These are phyloP conservation scores for Ormyrus labotus DNA, from an alignment of 2,888 invertebrate genomes.

Conservation along the genomic window DNA sequence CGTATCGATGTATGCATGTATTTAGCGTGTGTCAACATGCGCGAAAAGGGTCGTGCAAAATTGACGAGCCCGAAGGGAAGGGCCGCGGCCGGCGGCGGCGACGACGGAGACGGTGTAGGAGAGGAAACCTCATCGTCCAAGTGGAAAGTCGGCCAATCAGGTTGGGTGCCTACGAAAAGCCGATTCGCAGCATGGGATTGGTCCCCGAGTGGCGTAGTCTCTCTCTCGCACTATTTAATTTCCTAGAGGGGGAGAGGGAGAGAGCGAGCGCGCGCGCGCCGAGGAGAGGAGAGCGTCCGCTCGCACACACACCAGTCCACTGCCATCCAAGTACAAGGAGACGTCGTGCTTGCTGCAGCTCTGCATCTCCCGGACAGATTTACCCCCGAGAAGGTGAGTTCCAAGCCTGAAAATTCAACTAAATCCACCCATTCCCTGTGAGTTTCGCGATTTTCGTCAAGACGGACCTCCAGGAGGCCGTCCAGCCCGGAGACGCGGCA, in stretches of 20 bases:
- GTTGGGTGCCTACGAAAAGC: constrained; percentile 32
- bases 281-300: constrained; percentile 12
- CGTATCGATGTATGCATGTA: too few species aligned
- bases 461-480: constrained; percentile 1
- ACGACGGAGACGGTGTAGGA: neutral
- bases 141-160: constrained; percentile 46
- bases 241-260: constrained; percentile 59
- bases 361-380: constrained; percentile 58
- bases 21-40: too few species aligned
- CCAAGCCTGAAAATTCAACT: neutral
- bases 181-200: constrained; percentile 31
- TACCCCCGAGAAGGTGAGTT: constrained; percentile 57
- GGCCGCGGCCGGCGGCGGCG: neutral
- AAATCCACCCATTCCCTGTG: neutral
- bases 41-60: too few species aligned
- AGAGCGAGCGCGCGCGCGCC: constrained; percentile 6
- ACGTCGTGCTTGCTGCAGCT: constrained; percentile 49
- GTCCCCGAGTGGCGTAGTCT: constrained; percentile 18
- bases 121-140: constrained; percentile 19
- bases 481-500: too few species aligned
- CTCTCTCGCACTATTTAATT: constrained; percentile 63
- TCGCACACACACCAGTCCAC: constrained; percentile 65
- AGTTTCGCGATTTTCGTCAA: neutral
- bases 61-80: too few species aligned
- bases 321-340: constrained; percentile 72